Evolutionary conservation across 2,797 vertebrate genomes (phyloP).

Genomic region (Gambelia wislizenii): DNA sequence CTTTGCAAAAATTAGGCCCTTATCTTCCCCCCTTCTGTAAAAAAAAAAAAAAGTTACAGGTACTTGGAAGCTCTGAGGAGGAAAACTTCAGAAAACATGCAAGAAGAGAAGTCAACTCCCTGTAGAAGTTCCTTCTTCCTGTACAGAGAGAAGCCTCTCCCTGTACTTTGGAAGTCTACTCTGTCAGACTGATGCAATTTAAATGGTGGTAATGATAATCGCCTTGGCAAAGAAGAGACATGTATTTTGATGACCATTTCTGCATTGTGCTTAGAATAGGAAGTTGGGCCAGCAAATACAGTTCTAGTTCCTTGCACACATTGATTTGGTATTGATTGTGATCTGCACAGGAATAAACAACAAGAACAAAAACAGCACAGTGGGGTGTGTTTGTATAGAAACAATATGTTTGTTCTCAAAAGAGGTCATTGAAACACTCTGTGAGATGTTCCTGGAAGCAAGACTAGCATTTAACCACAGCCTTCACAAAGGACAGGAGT

Average conservation of each 20-base stretch:
- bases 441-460: neutral
- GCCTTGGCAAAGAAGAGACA: neutral
- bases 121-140: too few species aligned
- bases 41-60: neutral
- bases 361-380: too few species aligned
- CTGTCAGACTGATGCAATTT: neutral
- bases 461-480: neutral
- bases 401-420: neutral
- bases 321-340: neutral
- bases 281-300: too few species aligned
- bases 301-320: neutral
- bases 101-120: neutral
- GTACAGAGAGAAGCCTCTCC: too few species aligned
- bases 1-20: neutral
- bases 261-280: neutral
- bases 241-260: neutral
- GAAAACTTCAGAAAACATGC: neutral
- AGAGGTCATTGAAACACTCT: fast-evolving
- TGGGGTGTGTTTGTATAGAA: neutral
- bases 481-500: conserved; percentile 26
- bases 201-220: neutral
- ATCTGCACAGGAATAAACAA: neutral
- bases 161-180: neutral
- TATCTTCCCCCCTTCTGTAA: neutral
- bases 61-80: neutral